Base-by-base conservation (phyloP, 2,888 invertebrate species). In the Drosophila leonis region DNA sequence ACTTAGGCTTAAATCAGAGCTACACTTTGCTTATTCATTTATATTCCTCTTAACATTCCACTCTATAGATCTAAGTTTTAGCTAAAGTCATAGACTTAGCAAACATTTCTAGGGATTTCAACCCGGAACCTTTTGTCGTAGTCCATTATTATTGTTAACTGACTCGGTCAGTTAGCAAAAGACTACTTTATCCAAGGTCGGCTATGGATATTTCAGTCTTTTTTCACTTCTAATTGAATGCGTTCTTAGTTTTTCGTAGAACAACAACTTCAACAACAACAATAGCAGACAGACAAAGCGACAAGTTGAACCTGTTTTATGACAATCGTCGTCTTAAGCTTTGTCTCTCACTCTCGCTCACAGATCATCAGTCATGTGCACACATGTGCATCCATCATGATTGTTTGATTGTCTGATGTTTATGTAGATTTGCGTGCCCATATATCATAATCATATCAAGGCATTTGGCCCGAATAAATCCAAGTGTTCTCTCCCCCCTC, bases 381-480 rank as follows among this genome's bases (percentile, higher is more conserved):
- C 35, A 55, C 35, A 63, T 12, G 33, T 42, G 75, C 72, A 84
- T 88, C 88, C 80, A 83, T 83, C 83, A 83, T 73, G 71, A 64
- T 84, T 87, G 61, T 59, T 48, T 20, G 46, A n/a, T 49, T 33
- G 20, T n/a, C 41, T 41, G 55, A 39, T 83, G 68, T 78, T 88
- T 88, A 86, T 86, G 86, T 86, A 85, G 85, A 87, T 85, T 80
- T 81, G 72, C 65, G 46, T 72, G 75, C 68, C 60, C 90, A 79
- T 89, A 89, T 81, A 88, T 87, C 88, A 84, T 74, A 80, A 75
- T 81, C 74, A 77, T 76, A 51, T 56, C 64, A 72, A 77, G 77
- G 56, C 57, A 78, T 64, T 77, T 77, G 79, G 49, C 66, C 75
- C 75, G 74, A 78, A 65, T 70, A 77, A 67, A 35, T 51, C 48